These are phyloP conservation scores for Dipodomys ordii DNA, from an alignment of 2,113 vertebrate species.

Conservation along the genomic window DNA sequence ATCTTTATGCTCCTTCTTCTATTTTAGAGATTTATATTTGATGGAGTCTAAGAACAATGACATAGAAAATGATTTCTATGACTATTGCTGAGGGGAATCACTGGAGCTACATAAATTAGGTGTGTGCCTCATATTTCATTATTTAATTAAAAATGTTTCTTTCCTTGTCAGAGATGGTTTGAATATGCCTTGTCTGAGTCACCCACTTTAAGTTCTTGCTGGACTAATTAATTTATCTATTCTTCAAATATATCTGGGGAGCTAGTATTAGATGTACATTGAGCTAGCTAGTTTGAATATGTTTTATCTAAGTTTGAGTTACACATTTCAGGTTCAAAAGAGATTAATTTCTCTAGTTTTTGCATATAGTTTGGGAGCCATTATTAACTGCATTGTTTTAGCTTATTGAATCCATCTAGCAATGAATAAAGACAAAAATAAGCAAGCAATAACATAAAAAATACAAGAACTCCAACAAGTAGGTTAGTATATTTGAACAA, in stretches of 20 bases:
- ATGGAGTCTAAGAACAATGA: slow-evolving; percentile 42
- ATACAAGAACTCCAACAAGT: neutral
- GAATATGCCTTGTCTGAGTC: neutral
- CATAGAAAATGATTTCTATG: slow-evolving; percentile 59
- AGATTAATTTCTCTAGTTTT: too few species aligned
- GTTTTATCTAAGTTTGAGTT: too few species aligned
- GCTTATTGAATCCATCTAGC: neutral
- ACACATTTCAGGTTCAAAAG: too few species aligned
- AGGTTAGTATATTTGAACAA: neutral
- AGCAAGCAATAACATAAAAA: neutral
- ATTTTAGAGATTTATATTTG: slow-evolving; percentile 61
- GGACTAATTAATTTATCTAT: slow-evolving; percentile 12
- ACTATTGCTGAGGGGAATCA: neutral
- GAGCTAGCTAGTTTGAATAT: neutral
- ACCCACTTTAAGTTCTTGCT: neutral
- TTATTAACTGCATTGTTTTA: too few species aligned
- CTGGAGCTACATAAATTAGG: slow-evolving; percentile 20
- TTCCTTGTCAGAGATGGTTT: neutral
- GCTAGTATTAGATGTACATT: neutral
- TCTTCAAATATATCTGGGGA: neutral
- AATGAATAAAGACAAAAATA: neutral
- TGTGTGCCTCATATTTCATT: neutral
- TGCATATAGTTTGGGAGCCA: too few species aligned
- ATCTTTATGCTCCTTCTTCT: slow-evolving; percentile 36
- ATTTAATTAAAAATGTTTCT: slow-evolving; percentile 41